Base-by-base conservation (phyloP, 2,888 invertebrate species). In the Pristionchus exspectatus region DNA sequence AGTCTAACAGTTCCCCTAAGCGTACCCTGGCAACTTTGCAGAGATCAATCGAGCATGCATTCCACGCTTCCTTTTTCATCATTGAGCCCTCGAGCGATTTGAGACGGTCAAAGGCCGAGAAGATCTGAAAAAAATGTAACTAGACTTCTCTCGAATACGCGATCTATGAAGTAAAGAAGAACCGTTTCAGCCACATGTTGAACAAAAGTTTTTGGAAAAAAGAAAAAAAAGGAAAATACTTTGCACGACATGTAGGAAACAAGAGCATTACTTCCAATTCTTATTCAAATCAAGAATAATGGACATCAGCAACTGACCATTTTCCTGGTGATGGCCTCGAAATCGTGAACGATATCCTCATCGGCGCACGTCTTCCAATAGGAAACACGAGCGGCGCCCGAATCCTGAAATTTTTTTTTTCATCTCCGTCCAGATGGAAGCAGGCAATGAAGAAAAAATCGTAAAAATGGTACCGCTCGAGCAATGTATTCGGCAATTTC, bases 51-150 rank as follows among this genome's bases (percentile, higher is more conserved):
- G 98, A 97, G 1, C 97, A 97, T 95, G 97, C 96, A 95, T 98
- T 98, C 97, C 98, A 98, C 0, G 98, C 98, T 94, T 97, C 97
- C 94, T 98, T 97, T 56, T 96, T 96, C 0, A 96, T 95, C 96
- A 91, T 90, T 56, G 91, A 89, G 18, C 91, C 86, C 87, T 93
- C 92, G 54, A 91, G 90, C 14, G 89, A 89, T 54, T 90, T 91
- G 86, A 93, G 90, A n/a, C 87, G 86, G 33, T 94, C 93, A 88
- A 92, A 93, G 10, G 94, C 92, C 9, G 91, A 90, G 92, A 93
- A 94, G 7, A 93, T 89, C 92, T 92, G 74, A 10, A 91, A 69
- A 77, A 18, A 2, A 38, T 16, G 1, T 69, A n/a, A 16, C 16
- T 56, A 14, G 12, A 56, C 9, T 56, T 56, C 16, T 56, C 9